Evolutionary conservation across 2,888 invertebrate species (phyloP).

Genomic region (Syrista parreyssii): DNA sequence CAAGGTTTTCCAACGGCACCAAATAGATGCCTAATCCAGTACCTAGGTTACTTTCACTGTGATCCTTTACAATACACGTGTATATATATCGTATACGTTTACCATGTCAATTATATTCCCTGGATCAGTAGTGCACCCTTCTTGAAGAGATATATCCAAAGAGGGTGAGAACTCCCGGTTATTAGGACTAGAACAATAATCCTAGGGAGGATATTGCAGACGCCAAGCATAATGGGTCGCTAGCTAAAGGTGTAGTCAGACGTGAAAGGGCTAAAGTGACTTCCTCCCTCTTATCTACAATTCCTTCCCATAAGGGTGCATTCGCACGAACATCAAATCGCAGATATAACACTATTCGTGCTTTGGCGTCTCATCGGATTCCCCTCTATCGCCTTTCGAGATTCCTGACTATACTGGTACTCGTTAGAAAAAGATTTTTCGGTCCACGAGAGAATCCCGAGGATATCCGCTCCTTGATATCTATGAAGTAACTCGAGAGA

Average conservation of each 20-base stretch:
- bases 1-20: not conserved
- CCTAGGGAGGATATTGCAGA: slow-evolving; percentile 25
- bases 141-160: slow-evolving; percentile 5
- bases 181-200: slow-evolving; percentile 47
- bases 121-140: too few species aligned
- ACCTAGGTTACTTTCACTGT: not conserved
- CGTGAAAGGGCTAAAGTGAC: slow-evolving; percentile 20
- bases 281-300: not conserved
- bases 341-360: not conserved
- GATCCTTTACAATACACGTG: not conserved
- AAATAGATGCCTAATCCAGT: not conserved
- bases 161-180: slow-evolving; percentile 45
- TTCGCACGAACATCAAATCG: not conserved
- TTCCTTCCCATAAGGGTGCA: not conserved
- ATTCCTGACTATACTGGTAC: not conserved
- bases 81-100: not conserved
- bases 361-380: not conserved
- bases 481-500: not conserved
- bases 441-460: not conserved
- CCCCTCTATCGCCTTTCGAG: not conserved
- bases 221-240: slow-evolving; percentile 32
- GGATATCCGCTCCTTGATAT: not conserved
- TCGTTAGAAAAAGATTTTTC: not conserved
- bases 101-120: too few species aligned
- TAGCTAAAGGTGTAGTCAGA: slow-evolving; percentile 27